Base-by-base conservation (phyloP, 2,888 invertebrate species). In the Hypomecis atomaria region DNA sequence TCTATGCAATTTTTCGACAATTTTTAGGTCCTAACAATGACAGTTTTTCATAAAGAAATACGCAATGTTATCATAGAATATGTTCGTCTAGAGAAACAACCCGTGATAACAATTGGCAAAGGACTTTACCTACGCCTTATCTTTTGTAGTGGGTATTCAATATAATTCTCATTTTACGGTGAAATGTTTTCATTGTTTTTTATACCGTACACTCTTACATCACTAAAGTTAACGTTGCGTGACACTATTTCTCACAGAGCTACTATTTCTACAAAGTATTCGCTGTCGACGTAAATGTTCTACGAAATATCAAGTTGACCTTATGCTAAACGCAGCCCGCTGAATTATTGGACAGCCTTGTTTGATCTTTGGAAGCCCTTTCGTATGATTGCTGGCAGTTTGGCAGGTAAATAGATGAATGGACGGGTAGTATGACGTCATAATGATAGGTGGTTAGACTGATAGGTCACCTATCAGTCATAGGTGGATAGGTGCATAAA, bases 251-350 rank as follows among this genome's bases (percentile, higher is more conserved):
- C 7, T 33, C n/a, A n/a, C n/a, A n/a, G n/a, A n/a, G n/a, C n/a
- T n/a, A n/a, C n/a, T n/a, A n/a, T 67, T 75, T 81, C 7, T 33
- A 47, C 38, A 38, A 34, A 54, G 43, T 36, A 84, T 84, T 83
- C 71, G 75, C 73, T 23, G 57, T 52, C 34, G 80, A 77, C 81
- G 78, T 87, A 84, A 90, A 89, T 87, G 88, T 83, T 86, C 81
- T 83, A 85, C 75, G 82, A 92, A 92, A 92, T 92, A 91, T 85
- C 92, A 92, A 89, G 86, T 89, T 92, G 91, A 92, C 92, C 92
- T 92, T 92, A 90, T 88, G 89, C 79, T 89, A 90, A 92, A 84
- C 77, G 72, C 72, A 78, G 77, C 81, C 82, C 77, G 38, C 82
- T 87, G 82, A 86, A 88, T 88, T 87, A 88, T 90, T 87, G 74